Conservation (phyloP, 2,888 invertebrate species). For the Epinotia ramella region DNA sequence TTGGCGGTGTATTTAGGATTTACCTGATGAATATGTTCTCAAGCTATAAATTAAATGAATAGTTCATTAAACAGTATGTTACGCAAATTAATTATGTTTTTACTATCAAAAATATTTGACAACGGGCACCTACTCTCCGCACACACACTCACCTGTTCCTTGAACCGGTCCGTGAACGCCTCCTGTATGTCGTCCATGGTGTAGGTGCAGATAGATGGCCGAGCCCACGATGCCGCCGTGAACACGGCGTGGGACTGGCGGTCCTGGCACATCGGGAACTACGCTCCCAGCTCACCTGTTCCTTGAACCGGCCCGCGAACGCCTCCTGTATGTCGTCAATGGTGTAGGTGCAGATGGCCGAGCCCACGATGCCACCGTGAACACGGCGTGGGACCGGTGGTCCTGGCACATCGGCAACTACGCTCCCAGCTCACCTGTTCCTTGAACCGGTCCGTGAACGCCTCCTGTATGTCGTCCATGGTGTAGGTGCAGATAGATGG, state of each 20-base stretch:
- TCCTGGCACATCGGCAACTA: neutral
- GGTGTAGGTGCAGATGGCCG: slow-evolving; percentile 88
- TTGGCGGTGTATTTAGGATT: too few species aligned
- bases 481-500: slow-evolving; percentile 88
- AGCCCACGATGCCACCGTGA: slow-evolving; percentile 88
- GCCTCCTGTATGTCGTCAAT: slow-evolving; percentile 86
- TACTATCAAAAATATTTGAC: too few species aligned
- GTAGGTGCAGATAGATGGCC: slow-evolving; percentile 86
- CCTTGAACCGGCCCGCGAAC: slow-evolving; percentile 89
- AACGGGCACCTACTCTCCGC: too few species aligned
- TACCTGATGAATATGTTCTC: too few species aligned
- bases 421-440: neutral
- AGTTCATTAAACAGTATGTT: too few species aligned
- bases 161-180: slow-evolving; percentile 88
- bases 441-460: neutral
- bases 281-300: slow-evolving; percentile 73
- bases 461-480: slow-evolving; percentile 57
- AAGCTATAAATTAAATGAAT: too few species aligned
- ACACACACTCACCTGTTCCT: slow-evolving; percentile 82
- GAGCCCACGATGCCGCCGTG: slow-evolving; percentile 88
- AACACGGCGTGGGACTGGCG: slow-evolving; percentile 86
- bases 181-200: slow-evolving; percentile 85
- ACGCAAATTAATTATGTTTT: too few species aligned
- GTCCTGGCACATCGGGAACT: neutral
- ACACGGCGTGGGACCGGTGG: slow-evolving; percentile 85